Conservation (phyloP, 2,113 vertebrate species). For the Nansenia antarctica region DNA sequence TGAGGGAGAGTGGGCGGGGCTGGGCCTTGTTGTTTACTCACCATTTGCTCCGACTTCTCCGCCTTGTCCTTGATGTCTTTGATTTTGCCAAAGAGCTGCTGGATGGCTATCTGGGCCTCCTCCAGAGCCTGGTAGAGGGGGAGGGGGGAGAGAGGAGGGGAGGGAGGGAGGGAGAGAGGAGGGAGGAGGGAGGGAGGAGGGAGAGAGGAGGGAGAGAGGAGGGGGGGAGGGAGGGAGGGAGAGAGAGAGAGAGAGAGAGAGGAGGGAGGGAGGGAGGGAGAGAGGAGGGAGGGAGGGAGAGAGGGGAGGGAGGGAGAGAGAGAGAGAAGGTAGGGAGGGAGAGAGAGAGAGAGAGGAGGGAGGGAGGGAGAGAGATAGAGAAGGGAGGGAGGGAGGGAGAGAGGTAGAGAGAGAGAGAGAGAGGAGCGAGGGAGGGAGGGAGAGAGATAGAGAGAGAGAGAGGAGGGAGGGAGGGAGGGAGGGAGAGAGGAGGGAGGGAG, state of each 20-base stretch:
- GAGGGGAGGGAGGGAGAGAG: neutral
- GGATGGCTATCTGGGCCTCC: constrained; percentile 96
- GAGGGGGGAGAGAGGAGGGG: constrained; percentile 19
- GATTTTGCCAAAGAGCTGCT: constrained; percentile 97
- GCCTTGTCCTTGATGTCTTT: constrained; percentile 99
- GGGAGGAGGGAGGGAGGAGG: constrained; percentile 13
- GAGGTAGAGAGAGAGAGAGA: neutral
- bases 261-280: neutral
- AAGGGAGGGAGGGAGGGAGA: neutral
- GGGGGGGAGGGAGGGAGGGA: neutral
- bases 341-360: too few relatives aligned
- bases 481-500: neutral
- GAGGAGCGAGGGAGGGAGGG: too few relatives aligned
- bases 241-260: neutral
- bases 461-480: neutral
- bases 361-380: neutral
- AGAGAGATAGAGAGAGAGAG: neutral
- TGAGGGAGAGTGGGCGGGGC: neutral
- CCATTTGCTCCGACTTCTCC: constrained; percentile 99
- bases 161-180: neutral
- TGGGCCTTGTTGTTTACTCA: constrained; percentile 57
- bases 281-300: neutral
- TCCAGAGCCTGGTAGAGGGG: constrained; percentile 86
- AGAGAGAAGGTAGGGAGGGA: too few relatives aligned
- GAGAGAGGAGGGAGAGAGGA: neutral